These are phyloP conservation scores for Erpornis zantholeuca DNA, from an alignment of 2,113 vertebrate genomes.

Conservation along the genomic window DNA sequence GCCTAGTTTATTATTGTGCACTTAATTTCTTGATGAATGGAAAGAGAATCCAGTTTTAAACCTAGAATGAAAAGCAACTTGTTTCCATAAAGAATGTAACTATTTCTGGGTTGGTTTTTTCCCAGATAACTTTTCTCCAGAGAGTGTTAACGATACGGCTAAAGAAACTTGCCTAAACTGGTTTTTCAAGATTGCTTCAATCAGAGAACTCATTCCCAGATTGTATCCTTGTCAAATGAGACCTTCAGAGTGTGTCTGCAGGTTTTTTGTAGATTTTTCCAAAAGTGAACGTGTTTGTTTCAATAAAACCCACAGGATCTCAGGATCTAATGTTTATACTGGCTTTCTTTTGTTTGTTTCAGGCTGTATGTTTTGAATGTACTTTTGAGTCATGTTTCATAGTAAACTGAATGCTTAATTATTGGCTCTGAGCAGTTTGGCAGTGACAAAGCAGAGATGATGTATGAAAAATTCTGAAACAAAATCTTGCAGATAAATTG, in stretches of 20 bases:
- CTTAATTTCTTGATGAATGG: neutral
- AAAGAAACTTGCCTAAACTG: constrained; percentile 99
- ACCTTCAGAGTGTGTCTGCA: neutral
- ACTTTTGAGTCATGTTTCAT: neutral
- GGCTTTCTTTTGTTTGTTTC: neutral
- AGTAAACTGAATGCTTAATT: neutral
- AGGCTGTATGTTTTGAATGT: neutral
- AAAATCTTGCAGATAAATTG: neutral
- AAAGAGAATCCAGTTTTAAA: neutral
- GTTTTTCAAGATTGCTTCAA: constrained; percentile 99
- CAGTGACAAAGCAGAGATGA: neutral
- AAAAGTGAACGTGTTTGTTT: neutral
- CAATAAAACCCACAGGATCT: neutral
- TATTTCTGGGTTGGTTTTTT: neutral
- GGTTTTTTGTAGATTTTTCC: neutral
- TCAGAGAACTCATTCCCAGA: constrained; percentile 94
- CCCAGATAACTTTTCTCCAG: constrained; percentile 88
- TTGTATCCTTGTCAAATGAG: constrained; percentile 87
- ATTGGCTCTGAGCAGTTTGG: neutral
- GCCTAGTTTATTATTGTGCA: neutral
- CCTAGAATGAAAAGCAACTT: neutral
- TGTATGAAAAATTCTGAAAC: neutral
- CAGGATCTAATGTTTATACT: neutral
- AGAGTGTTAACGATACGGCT: constrained; percentile 89
- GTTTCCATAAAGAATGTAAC: neutral